phyloP scores from a whole-genome alignment of 2,113 vertebrate species.

The Cinclus cinclus region DNA sequence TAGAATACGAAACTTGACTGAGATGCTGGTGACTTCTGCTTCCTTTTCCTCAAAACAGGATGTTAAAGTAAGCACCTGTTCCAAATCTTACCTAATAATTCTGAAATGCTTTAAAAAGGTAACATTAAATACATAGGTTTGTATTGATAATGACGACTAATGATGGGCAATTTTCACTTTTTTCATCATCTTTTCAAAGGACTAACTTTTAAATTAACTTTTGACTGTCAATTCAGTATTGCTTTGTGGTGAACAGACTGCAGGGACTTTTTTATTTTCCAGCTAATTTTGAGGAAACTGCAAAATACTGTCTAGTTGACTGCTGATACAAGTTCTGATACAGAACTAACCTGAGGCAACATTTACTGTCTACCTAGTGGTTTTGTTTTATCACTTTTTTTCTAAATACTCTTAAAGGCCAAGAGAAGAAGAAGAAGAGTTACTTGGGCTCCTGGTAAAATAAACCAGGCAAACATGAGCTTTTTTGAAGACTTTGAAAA shows the following conservation, averaged over 20 bases:
- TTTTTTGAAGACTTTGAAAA: conserved; percentile 58
- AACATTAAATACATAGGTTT: neutral
- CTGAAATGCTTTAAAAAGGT: neutral
- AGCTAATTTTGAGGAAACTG: neutral
- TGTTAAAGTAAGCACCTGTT: conserved; percentile 73
- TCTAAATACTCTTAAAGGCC: conserved; percentile 44
- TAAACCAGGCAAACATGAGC: conserved; percentile 52
- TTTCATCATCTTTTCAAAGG: neutral
- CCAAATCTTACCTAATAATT: neutral
- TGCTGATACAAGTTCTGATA: neutral
- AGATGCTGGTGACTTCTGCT: conserved; percentile 86
- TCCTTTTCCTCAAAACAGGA: conserved; percentile 68
- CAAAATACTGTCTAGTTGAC: neutral
- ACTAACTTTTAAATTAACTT: neutral
- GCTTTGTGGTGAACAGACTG: neutral
- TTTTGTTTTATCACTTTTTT: neutral
- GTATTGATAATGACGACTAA: neutral
- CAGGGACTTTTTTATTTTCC: neutral
- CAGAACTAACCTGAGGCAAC: neutral
- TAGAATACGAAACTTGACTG: conserved; percentile 86
- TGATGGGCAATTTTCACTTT: neutral
- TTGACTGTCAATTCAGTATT: neutral
- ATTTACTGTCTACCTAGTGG: neutral
- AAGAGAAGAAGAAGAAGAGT: conserved; percentile 88
- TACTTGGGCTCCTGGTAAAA: conserved; percentile 90